Evolutionary conservation across 2,797 vertebrate species (phyloP), one percentile per base, ranked within the genome.

Genomic region (Anabacerthia variegaticeps): DNA sequence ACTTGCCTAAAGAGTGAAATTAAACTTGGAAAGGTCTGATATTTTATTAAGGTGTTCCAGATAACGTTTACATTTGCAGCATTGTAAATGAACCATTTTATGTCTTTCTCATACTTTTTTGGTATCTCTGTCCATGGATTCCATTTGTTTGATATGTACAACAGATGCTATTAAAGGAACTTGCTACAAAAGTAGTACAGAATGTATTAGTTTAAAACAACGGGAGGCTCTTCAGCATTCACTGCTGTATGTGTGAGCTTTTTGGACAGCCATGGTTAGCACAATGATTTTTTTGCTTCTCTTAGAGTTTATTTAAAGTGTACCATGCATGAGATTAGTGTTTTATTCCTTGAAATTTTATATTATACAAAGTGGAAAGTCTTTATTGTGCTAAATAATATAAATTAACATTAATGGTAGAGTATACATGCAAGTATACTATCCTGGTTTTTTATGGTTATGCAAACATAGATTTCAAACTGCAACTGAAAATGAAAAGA

Each of bases 1-100:
- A 97, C 89, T 96, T 97, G 94, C 97, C 96, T 97, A 81, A 94
- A 97, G 95, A 97, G 95, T 96, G 85, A 97, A 96, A 95, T 95
- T 97, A 97, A 96, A 96, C 86, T 97, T 93, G 87, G 96, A 95
- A 96, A 96, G 91, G 92, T 97, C 93, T 80, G 74, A 73, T 96
- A 83, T 92, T 97, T 95, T 95, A 94, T 96, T 93, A 83, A 95
- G 69, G 66, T 94, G 79, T 96, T 91, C 89, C 93, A 83, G 92
- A 93, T 94, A 88, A 92, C 91, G 98, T 98, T 97, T 97, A 96
- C 86, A 96, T 86, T 97, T 95, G 74, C 92, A 96, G 80, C 96
- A 95, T 96, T 97, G 66, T 97, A 93, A 95, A 97, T 93, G 92
- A 94, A 91, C 91, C 93, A 85, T 95, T 98, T 95, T 96, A 81